Evolutionary conservation across 2,113 vertebrate genomes (phyloP), one percentile per base, ranked within the genome.

Genomic region (Cromileptes altivelis): DNA sequence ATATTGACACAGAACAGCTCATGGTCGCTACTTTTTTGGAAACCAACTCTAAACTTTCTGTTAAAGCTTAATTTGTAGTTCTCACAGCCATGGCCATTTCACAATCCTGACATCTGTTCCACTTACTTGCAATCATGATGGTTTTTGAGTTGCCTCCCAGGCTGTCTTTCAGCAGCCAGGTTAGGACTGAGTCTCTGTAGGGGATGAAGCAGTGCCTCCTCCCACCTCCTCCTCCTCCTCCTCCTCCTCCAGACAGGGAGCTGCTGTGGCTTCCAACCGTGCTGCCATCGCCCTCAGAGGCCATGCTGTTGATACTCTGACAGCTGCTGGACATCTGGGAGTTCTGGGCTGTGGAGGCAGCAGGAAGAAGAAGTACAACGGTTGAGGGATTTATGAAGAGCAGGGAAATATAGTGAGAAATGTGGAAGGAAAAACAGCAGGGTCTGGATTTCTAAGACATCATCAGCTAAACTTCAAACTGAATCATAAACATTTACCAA

Each of bases 131-230:
- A 68, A 99, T 96, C 98, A 99, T 99, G 80, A 99, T 97, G 85
- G 98, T 99, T 91, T 96, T 98, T 50, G 98, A 99, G 94, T 99
- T 99, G 75, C 98, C 98, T 0, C 98, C 98, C 33, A 99, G 95
- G 76, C 98, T 99, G 93, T 99, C 98, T 91, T 98, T 99, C 61
- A 99, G 95, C 47, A 99, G 97, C 98, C 98, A 99, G 69, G 98
- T 99, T 77, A 99, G 96, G 86, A 99, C 96, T 0, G 98, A 99
- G 91, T 99, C 98, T 18, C 98, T 95, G 92, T 99, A 99, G 0
- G 98, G 98, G 84, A 99, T 97, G 87, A 97, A 99, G 82, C 96
- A 97, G 1, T 95, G 97, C 6, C 96, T 95, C 27, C 94, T 95
- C 78, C 94, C 92, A 4, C 91, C 90, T 7, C 90, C 90, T 9